These are phyloP conservation scores for Heliconius sara DNA, from an alignment of 2,888 invertebrate species.

Conservation along the genomic window DNA sequence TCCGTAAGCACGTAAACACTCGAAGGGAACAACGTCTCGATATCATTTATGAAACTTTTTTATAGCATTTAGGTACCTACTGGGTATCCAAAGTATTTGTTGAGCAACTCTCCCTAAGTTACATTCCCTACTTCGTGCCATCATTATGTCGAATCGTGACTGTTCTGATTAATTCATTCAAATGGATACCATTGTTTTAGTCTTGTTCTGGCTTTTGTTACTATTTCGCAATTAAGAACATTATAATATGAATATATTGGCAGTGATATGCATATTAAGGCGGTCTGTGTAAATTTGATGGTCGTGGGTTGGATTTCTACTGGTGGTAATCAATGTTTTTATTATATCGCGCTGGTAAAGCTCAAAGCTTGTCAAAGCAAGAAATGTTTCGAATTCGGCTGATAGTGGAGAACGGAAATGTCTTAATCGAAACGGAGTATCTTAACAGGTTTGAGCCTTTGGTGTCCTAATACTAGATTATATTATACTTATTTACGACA, in stretches of 20 bases:
- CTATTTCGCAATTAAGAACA: slow-evolving; percentile 33
- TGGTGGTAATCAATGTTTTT: too few species aligned
- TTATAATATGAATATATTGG: slow-evolving; percentile 40
- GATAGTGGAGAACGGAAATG: too few species aligned
- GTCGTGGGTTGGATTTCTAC: too few species aligned
- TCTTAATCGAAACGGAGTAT: too few species aligned
- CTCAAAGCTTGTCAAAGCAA: too few species aligned
- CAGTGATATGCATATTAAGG: not conserved
- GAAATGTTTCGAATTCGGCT: too few species aligned
- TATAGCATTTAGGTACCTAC: slow-evolving; percentile 44
- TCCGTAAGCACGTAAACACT: slow-evolving; percentile 45
- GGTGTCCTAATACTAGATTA: too few species aligned
- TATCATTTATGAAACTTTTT: slow-evolving; percentile 48
- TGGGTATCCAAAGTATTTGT: slow-evolving; percentile 53
- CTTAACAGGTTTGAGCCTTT: too few species aligned
- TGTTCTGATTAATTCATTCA: slow-evolving; percentile 75
- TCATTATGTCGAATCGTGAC: slow-evolving; percentile 78
- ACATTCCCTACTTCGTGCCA: slow-evolving; percentile 68
- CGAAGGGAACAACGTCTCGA: slow-evolving; percentile 61
- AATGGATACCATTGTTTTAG: slow-evolving; percentile 48
- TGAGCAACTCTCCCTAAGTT: slow-evolving; percentile 63
- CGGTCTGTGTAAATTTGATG: not conserved
- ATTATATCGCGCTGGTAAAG: too few species aligned
- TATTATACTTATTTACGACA: not conserved
- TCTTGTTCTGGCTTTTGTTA: slow-evolving; percentile 44